These are phyloP conservation scores for Lumbricus terrestris DNA, from an alignment of 2,888 invertebrate species.

Conservation along the genomic window DNA sequence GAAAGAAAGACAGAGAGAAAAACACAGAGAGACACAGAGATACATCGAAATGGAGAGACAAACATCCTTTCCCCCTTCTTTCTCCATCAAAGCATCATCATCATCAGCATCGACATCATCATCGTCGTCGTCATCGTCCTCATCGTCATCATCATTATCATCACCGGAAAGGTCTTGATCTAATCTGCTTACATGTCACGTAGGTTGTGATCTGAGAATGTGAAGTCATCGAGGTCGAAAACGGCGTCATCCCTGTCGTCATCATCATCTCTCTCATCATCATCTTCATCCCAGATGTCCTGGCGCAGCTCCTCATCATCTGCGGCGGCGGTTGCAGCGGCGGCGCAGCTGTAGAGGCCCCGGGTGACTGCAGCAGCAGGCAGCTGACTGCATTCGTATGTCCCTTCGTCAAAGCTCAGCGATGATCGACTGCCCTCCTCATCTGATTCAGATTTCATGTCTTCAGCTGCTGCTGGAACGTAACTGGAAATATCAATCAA, in stretches of 20 bases:
- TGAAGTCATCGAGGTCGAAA: background rate
- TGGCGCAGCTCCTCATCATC: no score
- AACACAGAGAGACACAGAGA: no score
- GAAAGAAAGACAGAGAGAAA: no score
- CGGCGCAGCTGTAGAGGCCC: no score
- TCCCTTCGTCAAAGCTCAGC: conserved; percentile 59
- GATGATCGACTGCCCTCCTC: conserved; percentile 30
- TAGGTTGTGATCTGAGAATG: background rate
- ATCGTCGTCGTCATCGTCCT: no score
- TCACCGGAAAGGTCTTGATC: background rate
- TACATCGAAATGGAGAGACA: no score
- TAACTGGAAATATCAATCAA: background rate
- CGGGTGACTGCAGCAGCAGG: no score
- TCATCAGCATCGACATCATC: no score
- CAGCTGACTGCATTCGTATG: conserved; percentile 60
- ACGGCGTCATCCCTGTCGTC: background rate
- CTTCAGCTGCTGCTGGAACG: background rate
- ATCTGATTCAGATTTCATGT: conserved; percentile 25
- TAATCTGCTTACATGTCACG: background rate
- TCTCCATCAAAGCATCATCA: background rate
- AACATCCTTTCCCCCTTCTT: background rate
- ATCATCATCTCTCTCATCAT: background rate
- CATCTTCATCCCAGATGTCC: no score
- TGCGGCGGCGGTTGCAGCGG: no score
- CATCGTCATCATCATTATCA: background rate